Base-by-base conservation (phyloP, 2,797 vertebrate species). In the Gallirallus australis region DNA sequence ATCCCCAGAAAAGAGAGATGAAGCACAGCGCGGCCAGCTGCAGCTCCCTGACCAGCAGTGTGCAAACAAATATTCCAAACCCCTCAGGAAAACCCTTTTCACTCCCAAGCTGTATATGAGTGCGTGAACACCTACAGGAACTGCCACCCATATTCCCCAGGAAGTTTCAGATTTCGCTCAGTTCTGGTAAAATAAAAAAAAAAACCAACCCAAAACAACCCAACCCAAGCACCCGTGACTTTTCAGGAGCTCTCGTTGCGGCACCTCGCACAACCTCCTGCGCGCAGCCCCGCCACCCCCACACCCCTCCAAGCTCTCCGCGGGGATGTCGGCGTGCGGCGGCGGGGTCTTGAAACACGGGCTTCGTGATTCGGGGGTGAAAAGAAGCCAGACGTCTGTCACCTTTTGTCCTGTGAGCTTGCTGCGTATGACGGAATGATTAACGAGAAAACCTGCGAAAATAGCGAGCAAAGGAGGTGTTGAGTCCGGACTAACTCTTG, bases 31-130 rank as follows among this genome's bases (percentile, higher is more conserved):
- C 1, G 7, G 12, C 13, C 56, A 23, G 70, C n/a, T 5, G 39
- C 1, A 24, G 42, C 23, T 54, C 64, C 2, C 65, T 1, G 20
- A 3, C 18, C 6, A 27, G 15, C 42, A 35, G 13, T 11, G 33
- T 2, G 25, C n/a, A 68, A 71, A 25, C 21, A 33, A 30, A 60
- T 4, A 7, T 10, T 15, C 54, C 60, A 52, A 24, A 52, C 7
- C 56, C 19, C 39, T 45, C 39, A 3, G 31, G 57, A 18, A 70
- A 63, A 37, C 2, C 42, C 12, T 2, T 21, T 70, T 28, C 63
- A 1, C 20, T 35, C 65, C 12, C 21, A 12, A 45, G 7, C 25
- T 27, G 0, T 3, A 4, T 13, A 27, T 4, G 54, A 28, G 23
- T 7, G 5, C 5, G n/a, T 13, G 42, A 39, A 8, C 4, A 11